Evolutionary conservation across 30 jellyfish, hydroid and myxozoan species (phyloP).

Genomic region (Pseudorhiza aurosa): DNA sequence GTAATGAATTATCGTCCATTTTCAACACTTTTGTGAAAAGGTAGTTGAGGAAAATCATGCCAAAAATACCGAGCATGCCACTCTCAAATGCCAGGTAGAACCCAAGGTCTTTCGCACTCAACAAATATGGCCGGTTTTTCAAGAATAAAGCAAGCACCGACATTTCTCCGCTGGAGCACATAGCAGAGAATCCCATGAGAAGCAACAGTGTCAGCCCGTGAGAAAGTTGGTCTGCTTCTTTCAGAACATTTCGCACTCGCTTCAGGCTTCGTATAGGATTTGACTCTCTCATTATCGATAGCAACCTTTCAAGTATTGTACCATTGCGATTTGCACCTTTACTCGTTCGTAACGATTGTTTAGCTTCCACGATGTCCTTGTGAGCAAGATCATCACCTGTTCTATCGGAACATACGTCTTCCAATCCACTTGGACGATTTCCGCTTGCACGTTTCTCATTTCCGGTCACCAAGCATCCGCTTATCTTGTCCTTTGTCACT

Average conservation of each 20-base stretch:
- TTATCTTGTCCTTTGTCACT: too few species aligned
- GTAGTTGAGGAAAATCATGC: not conserved
- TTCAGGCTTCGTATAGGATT: not conserved
- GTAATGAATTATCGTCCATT: not conserved
- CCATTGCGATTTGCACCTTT: not conserved
- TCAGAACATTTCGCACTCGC: not conserved
- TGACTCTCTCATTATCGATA: not conserved
- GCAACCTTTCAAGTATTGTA: not conserved
- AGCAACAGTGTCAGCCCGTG: not conserved
- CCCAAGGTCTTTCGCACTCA: not conserved
- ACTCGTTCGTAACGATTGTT: not conserved
- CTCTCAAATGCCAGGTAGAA: not conserved
- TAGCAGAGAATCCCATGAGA: not conserved
- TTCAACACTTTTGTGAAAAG: not conserved
- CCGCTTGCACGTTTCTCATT: too few species aligned
- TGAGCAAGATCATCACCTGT: not conserved
- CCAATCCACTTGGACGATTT: too few species aligned
- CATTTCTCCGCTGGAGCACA: slow-evolving; percentile 3
- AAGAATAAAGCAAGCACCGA: not conserved
- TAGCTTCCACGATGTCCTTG: not conserved
- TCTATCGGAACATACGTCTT: too few species aligned
- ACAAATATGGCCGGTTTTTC: slow-evolving; percentile 12
- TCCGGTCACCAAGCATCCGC: too few species aligned
- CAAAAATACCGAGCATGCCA: not conserved
- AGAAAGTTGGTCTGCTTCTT: not conserved